Percentiles rank a stretch among this genome's conserved stretches.
Conservation (phyloP, 2,113 vertebrate species). For the Muntiacus muntjak region DNA sequence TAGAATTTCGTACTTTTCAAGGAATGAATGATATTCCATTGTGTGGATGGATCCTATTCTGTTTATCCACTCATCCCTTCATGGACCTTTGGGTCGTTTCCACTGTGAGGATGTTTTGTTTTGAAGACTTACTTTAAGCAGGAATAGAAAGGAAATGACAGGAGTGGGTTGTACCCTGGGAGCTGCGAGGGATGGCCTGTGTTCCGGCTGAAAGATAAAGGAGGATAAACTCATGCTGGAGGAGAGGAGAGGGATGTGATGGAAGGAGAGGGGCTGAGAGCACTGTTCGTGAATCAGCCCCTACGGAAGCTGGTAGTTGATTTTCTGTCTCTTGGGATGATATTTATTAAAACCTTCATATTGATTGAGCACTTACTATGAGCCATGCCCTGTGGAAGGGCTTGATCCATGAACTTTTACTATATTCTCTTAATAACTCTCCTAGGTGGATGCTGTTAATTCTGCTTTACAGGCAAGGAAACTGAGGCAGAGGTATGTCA, state of each 20-base stretch:
- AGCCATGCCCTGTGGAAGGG: neutral
- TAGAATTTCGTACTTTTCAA: neutral
- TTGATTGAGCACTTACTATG: neutral
- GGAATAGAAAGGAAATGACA: neutral
- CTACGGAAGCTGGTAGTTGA: neutral
- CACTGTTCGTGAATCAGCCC: accelerated
- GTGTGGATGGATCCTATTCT: neutral
- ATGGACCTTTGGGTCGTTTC: neutral
- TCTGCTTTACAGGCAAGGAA: neutral
- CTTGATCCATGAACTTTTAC: too few relatives aligned
- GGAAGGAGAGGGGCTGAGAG: neutral
- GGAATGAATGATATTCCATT: neutral
- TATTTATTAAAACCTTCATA: neutral
- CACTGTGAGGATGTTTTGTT: neutral
- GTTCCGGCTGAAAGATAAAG: neutral
- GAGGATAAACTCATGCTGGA: neutral
- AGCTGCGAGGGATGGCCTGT: neutral
- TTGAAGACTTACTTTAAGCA: neutral
- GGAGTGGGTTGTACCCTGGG: neutral
- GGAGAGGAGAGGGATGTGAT: neutral
- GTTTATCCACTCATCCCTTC: neutral
- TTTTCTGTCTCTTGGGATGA: neutral
- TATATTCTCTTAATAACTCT: neutral
- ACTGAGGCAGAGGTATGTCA: neutral
- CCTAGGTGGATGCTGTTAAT: neutral